Conservation (phyloP, 1,140 invertebrate species). For the Bombus cullumanus region DNA sequence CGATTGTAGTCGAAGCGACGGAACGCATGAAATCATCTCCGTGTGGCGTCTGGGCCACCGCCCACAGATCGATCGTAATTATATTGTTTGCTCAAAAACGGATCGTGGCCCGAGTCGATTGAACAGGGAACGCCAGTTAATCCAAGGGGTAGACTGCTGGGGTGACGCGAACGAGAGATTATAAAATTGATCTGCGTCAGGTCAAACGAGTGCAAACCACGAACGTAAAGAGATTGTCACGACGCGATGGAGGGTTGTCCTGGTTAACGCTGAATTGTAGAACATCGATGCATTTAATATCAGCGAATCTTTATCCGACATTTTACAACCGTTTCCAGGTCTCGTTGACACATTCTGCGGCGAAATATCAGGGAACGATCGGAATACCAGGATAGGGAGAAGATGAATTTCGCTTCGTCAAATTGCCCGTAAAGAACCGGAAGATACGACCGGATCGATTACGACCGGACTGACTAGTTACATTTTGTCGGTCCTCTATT, state of each 20-base stretch:
- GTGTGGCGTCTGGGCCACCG: too few relatives aligned
- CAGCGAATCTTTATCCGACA: conserved; percentile 67
- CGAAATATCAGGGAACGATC: background rate
- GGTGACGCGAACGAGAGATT: too few relatives aligned
- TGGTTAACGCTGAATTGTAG: too few relatives aligned
- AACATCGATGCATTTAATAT: background rate
- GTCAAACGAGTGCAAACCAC: too few relatives aligned
- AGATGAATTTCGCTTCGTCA: conserved; percentile 43
- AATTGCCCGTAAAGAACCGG: conserved; percentile 58
- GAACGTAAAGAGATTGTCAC: conserved; percentile 2
- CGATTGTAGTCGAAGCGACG: too few relatives aligned
- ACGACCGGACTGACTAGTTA: conserved; percentile 68
- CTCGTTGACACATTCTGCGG: conserved; percentile 63
- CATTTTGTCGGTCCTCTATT: conserved; percentile 64
- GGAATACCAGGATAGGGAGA: conserved; percentile 50
- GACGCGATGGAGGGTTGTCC: background rate
- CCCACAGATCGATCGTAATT: background rate
- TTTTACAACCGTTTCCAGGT: conserved; percentile 67
- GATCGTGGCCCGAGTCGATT: too few relatives aligned
- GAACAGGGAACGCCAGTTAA: too few relatives aligned
- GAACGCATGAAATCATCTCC: too few relatives aligned
- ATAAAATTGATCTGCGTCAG: too few relatives aligned
- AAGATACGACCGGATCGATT: conserved; percentile 54
- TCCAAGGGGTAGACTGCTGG: too few relatives aligned
- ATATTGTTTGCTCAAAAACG: too few relatives aligned